Percentiles rank a stretch among this genome's conserved stretches.
Evolutionary conservation across 2,888 invertebrate species (phyloP).

Genomic region (Gymnosoma rotundatum): DNA sequence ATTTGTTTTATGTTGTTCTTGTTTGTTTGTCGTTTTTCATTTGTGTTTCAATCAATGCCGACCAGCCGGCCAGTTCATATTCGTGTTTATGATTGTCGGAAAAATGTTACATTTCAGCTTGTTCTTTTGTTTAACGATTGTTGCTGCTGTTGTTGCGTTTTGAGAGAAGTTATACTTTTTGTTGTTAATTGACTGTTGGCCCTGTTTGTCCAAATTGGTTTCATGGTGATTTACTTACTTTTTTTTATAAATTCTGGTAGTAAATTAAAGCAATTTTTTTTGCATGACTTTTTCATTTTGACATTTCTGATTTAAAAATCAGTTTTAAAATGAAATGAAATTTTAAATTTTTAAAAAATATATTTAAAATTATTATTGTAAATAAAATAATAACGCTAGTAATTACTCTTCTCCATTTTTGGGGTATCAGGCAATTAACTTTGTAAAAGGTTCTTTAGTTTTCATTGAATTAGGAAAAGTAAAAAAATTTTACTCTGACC

Average conservation of each 20-base stretch:
- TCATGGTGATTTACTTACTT: conserved; percentile 49
- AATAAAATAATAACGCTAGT: too few species aligned
- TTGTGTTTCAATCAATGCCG: conserved; percentile 3
- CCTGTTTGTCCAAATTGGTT: conserved; percentile 42
- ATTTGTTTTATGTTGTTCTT: conserved; percentile 36
- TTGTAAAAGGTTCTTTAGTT: background rate
- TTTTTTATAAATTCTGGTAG: conserved; percentile 25
- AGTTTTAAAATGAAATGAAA: background rate
- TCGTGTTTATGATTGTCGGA: conserved; percentile 68
- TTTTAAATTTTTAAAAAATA: too few species aligned
- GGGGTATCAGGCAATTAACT: too few species aligned
- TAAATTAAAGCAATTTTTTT: conserved; percentile 50
- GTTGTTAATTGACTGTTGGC: conserved; percentile 61
- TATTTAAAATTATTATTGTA: too few species aligned
- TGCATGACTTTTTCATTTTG: background rate
- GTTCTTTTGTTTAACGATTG: conserved; percentile 33
- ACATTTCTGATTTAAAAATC: conserved; percentile 3
- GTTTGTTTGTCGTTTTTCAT: background rate
- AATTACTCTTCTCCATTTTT: too few species aligned
- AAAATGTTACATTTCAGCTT: conserved; percentile 62
- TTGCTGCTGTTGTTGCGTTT: background rate
- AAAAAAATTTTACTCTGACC: conserved; percentile 35
- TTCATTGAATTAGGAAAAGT: background rate
- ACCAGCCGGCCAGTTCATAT: conserved; percentile 64
- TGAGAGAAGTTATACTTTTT: conserved; percentile 25